Evolutionary conservation across 2,888 invertebrate genomes (phyloP), one percentile per base, ranked within the genome.

Genomic region (Vesta saturnalis): DNA sequence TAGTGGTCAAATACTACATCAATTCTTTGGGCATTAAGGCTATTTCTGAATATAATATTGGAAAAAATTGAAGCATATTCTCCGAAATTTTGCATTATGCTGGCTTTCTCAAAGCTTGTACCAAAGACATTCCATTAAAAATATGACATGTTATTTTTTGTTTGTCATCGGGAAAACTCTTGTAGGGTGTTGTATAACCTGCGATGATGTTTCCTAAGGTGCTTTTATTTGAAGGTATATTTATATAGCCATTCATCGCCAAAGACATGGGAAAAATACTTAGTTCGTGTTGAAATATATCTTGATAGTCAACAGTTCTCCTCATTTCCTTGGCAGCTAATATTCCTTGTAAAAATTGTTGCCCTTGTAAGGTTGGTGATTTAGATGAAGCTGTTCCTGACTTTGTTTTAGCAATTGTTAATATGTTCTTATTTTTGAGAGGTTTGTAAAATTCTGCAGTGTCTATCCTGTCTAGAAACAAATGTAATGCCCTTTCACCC

Each of bases 21-120:
- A 8, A 56, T 16, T 16, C 56, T 23, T 35, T 56, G 35, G 1
- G 30, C 56, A 56, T 14, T 30, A 35, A n/a, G 15, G 2, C 8
- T 23, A 15, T 56, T 56, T 56, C 6, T 56, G 35, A 56, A 56
- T 1, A 56, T 16, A 21, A 56, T 56, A 35, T 56, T 23, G 5
- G 16, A 23, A 35, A 30, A 56, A 14, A 56, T 54, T 8, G 5
- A 1, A 19, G 54, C 22, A 54, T 54, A 54, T 21, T 54, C 54
- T 4, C 14, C 22, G 12, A 30, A 30, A n/a, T n/a, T n/a, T n/a
- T n/a, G n/a, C 10, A 30, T 6, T 4, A 10, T 30, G 62, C 35
- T 6, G 61, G 61, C 30, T 66, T 67, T 19, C 67, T 58, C 8
- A 67, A 12, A 46, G 30, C 19, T 23, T 67, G 63, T n/a, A 67